Evolutionary conservation across 2,888 invertebrate genomes (phyloP).

Genomic region (Xylota segnis): DNA sequence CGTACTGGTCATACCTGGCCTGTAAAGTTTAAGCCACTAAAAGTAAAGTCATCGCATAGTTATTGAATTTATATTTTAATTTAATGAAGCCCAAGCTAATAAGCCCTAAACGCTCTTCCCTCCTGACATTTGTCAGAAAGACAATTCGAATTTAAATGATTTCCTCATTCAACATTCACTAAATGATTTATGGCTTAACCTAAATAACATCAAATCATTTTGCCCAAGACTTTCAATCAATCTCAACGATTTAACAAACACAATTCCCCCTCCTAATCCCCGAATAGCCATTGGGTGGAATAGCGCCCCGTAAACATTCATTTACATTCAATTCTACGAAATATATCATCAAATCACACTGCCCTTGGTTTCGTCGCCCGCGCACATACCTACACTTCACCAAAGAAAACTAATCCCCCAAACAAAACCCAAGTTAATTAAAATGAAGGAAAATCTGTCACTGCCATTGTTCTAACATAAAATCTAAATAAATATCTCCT

Average conservation of each 20-base stretch:
- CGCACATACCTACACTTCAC: neutral
- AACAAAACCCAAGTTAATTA: slow-evolving; percentile 70
- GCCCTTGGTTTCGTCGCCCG: neutral
- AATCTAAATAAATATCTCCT: slow-evolving; percentile 73
- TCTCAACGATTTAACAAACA: neutral
- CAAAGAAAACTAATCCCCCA: slow-evolving; percentile 27
- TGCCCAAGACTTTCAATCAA: neutral
- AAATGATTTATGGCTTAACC: slow-evolving; percentile 1
- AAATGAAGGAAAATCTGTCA: slow-evolving; percentile 74
- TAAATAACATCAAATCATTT: neutral
- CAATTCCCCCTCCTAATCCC: neutral
- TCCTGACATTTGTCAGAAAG: neutral
- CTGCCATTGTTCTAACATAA: slow-evolving; percentile 69
- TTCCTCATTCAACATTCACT: neutral
- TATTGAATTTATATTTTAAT: too few relatives aligned
- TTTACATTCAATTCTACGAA: slow-evolving; percentile 38
- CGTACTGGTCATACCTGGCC: too few relatives aligned
- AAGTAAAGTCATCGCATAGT: too few relatives aligned
- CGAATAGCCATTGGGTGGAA: neutral
- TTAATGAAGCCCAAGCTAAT: too few relatives aligned
- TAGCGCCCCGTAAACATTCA: slow-evolving; percentile 21
- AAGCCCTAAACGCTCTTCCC: too few relatives aligned
- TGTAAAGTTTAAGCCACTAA: too few relatives aligned
- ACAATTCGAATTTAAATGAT: neutral
- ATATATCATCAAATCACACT: slow-evolving; percentile 30